A percentile compares a stretch with the other conserved stretches of the same genome.
phyloP scores from a whole-genome alignment of 2,888 invertebrate genomes.

The Acanthoscelides obtectus region DNA sequence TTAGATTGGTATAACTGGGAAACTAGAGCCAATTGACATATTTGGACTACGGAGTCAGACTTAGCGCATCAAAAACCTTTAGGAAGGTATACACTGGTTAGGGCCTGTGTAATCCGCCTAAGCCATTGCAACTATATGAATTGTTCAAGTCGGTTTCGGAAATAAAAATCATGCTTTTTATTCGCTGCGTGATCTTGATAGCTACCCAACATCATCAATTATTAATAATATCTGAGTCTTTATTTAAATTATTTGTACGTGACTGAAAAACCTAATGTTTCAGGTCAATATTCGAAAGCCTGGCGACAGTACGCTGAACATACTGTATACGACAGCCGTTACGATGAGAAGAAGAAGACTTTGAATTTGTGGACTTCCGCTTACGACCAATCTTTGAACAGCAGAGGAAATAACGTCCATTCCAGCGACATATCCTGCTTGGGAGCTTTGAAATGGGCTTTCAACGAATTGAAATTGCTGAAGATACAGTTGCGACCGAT shows the following conservation, averaged over 20 bases:
- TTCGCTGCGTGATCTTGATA: too few relatives aligned
- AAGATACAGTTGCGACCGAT: slow-evolving; percentile 48
- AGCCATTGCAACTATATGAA: too few relatives aligned
- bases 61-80: too few relatives aligned
- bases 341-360: slow-evolving; percentile 28
- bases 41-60: too few relatives aligned
- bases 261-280: background rate
- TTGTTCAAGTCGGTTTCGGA: too few relatives aligned
- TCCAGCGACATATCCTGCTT: slow-evolving; percentile 48
- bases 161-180: too few relatives aligned
- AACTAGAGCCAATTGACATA: too few relatives aligned
- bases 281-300: slow-evolving; percentile 38
- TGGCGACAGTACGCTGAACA: slow-evolving; percentile 42
- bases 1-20: too few relatives aligned
- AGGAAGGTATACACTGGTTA: too few relatives aligned
- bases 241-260: background rate
- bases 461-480: slow-evolving; percentile 53
- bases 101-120: too few relatives aligned
- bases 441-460: slow-evolving; percentile 48
- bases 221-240: background rate
- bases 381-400: slow-evolving; percentile 27
- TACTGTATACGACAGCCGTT: slow-evolving; percentile 34
- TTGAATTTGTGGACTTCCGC: slow-evolving; percentile 29
- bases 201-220: background rate
- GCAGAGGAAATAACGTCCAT: slow-evolving; percentile 30